A percentile compares a stretch with the other conserved stretches of the same genome.
These are phyloP conservation scores for Aphelocoma californica DNA, from an alignment of 2,797 vertebrate species.

Conservation along the genomic window DNA sequence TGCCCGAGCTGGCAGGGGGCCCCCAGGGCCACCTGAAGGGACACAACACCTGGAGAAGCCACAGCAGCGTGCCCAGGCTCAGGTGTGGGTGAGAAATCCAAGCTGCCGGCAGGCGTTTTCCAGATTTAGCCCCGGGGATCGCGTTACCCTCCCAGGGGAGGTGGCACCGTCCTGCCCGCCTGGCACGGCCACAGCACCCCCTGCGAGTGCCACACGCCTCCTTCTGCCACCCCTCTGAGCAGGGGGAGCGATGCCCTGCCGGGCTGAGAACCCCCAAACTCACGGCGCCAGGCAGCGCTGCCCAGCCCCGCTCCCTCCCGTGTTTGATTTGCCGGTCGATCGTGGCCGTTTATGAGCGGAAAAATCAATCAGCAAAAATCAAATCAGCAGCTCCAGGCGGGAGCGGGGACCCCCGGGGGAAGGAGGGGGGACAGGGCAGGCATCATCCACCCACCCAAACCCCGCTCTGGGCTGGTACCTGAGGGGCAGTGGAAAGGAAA, in stretches of 20 bases:
- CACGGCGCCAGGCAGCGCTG: not conserved
- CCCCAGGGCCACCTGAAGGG: not conserved
- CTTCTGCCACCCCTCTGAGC: not conserved
- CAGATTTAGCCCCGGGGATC: slow-evolving; percentile 63
- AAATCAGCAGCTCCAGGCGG: not conserved
- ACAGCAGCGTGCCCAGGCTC: fast-evolving
- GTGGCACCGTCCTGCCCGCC: not conserved
- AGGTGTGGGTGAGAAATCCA: slow-evolving; percentile 54
- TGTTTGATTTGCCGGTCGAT: not conserved
- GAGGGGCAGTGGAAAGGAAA: not conserved
- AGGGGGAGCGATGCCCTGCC: fast-evolving
- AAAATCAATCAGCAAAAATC: slow-evolving; percentile 56
- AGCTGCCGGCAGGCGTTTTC: not conserved
- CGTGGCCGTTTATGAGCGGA: not conserved
- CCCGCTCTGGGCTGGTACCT: not conserved
- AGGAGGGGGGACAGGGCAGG: not conserved
- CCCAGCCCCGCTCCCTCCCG: not conserved
- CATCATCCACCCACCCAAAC: not conserved
- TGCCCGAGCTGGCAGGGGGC: not conserved
- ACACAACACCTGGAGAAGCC: not conserved
- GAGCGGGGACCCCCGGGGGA: not conserved
- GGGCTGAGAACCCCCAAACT: not conserved
- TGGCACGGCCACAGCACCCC: fast-evolving
- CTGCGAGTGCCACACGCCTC: not conserved
- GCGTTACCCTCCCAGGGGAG: not conserved